Base-by-base conservation (phyloP, 2,113 vertebrate genomes). In the Pollimyrus isidori region DNA sequence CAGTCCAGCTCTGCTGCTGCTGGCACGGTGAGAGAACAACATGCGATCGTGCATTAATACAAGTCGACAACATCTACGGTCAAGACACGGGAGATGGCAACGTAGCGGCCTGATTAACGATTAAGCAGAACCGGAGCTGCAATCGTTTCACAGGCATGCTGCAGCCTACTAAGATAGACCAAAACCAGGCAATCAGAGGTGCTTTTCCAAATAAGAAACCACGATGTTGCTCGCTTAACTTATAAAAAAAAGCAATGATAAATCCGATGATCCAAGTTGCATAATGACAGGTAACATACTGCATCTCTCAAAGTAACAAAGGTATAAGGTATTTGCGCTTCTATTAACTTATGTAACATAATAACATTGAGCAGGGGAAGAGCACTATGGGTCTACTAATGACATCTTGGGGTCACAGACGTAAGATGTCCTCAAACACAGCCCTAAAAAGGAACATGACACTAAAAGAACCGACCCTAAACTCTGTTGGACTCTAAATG, bases 1-100 rank as follows among this genome's bases (percentile, higher is more conserved):
- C 98, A 2, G 98, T 99, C 98, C 98, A 99, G 91, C 98, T 99
- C 90, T 97, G 96, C 93, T 97, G 97, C 96, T 98, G 97, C 10
- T 94, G 86, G 26, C 19, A 35, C 19, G 5, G 76, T 73, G 39
- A 19, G 46, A 45, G 49, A 23, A 46, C 50, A 42, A 7, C 26
- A 19, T 13, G 19, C n/a, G 23, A 42, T 84, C 23, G 23, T 45
- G 19, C 19, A 84, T 84, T 45, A 4, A 88, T 45, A 35, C n/a
- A 69, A 9, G n/a, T 15, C 19, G 0, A 48, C 53, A 39, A 11
- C 39, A 48, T 80, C 30, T 69, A 26, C n/a, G 62, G 0, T 30
- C n/a, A 30, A 65, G 62, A 26, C 62, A 65, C 3, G 3, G 62
- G n/a, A 26, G 62, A 26, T 7, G n/a, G 7, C 62, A 30, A 65